A percentile compares a stretch with the other conserved stretches of the same genome.
Conservation (phyloP, 2,113 vertebrate genomes). For the Malurus elegans region DNA sequence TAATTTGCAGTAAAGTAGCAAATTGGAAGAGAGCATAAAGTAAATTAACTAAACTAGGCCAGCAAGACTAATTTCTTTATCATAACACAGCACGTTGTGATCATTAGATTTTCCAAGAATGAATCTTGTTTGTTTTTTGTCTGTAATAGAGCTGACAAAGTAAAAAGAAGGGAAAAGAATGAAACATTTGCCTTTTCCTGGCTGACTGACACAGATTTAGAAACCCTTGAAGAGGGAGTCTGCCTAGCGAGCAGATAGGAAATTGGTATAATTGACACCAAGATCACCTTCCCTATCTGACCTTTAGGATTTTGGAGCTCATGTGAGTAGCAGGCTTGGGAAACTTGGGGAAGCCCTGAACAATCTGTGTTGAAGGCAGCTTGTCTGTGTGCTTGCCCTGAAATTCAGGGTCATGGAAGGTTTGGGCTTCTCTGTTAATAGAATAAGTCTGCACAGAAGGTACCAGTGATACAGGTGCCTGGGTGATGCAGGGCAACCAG, state of each 20-base stretch:
- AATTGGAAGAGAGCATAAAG: not conserved
- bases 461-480: not conserved
- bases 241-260: not conserved
- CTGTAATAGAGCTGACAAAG: not conserved
- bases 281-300: not conserved
- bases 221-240: not conserved
- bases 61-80: conserved; percentile 2
- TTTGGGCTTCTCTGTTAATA: not conserved
- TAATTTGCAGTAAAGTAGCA: not conserved
- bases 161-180: not conserved
- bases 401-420: not conserved
- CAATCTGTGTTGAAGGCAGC: not conserved
- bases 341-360: not conserved
- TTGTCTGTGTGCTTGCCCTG: not conserved
- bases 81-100: not conserved
- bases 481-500: not conserved
- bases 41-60: not conserved
- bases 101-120: not conserved
- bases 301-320: not conserved
- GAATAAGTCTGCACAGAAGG: not conserved
- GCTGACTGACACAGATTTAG: not conserved
- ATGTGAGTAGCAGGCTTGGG: not conserved
- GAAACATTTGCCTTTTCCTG: not conserved
- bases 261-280: not conserved
- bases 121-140: not conserved